Evolutionary conservation across 1,140 invertebrate genomes (phyloP).

Genomic region (Drosophila arizonae): DNA sequence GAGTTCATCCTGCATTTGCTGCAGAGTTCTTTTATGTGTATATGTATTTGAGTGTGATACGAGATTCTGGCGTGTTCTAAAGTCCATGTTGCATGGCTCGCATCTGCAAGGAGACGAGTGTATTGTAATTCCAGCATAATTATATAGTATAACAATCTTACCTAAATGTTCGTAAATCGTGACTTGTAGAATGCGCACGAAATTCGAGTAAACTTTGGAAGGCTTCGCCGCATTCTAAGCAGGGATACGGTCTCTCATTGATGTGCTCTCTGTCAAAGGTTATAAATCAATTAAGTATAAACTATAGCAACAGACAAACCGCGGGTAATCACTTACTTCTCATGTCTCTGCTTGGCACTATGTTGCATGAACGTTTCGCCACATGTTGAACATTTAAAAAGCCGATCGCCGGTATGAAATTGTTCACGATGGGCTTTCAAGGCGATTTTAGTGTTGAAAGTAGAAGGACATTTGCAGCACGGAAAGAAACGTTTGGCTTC

Average conservation of each 20-base stretch:
- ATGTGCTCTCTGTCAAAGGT: conserved; percentile 46
- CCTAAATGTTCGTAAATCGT: conserved; percentile 34
- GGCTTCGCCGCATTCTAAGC: conserved; percentile 50
- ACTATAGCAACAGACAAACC: neutral
- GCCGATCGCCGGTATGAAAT: conserved; percentile 22
- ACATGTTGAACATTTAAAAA: conserved; percentile 50
- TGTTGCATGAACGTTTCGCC: conserved; percentile 37
- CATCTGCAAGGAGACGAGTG: conserved; percentile 26
- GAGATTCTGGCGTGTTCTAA: conserved; percentile 21
- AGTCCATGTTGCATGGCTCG: conserved; percentile 50
- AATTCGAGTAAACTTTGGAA: conserved; percentile 43
- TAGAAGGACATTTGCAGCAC: conserved; percentile 36
- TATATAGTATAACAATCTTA: neutral
- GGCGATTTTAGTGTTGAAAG: conserved; percentile 24
- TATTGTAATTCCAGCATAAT: neutral
- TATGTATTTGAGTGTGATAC: conserved; percentile 39
- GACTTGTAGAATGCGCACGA: conserved; percentile 30
- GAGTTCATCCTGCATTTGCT: conserved; percentile 47
- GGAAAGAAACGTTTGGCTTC: conserved; percentile 48
- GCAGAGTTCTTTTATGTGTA: conserved; percentile 24
- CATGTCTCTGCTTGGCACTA: conserved; percentile 49
- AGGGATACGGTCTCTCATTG: conserved; percentile 69
- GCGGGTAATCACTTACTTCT: conserved; percentile 41
- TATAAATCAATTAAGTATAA: neutral
- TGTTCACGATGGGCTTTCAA: conserved; percentile 30